A percentile compares a stretch with the other conserved stretches of the same genome.
Conservation (phyloP, 2,797 vertebrate genomes). For the Smutsia temminckii region DNA sequence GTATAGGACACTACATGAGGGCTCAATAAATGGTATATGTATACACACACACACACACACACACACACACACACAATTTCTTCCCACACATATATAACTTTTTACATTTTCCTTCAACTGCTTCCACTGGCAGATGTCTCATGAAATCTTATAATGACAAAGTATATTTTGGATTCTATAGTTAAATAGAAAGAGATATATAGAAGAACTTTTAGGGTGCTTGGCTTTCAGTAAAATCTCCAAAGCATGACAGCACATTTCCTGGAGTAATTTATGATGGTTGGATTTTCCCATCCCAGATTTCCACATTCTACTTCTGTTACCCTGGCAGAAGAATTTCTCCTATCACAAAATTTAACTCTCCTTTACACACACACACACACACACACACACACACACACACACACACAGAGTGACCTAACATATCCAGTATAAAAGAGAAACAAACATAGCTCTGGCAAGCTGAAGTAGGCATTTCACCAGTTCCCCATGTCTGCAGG, state of each 20-base stretch:
- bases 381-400: not conserved
- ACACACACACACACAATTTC: not conserved
- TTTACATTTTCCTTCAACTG: not conserved
- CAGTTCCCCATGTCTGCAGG: not conserved
- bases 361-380: not conserved
- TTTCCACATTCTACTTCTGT: not conserved
- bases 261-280: not conserved
- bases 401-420: not conserved
- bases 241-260: not conserved
- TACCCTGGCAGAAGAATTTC: not conserved
- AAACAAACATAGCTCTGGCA: not conserved
- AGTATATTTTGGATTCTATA: not conserved
- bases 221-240: not conserved
- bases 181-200: not conserved
- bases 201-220: not conserved
- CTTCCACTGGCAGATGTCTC: not conserved
- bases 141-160: not conserved
- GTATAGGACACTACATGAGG: not conserved
- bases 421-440: not conserved
- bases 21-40: not conserved
- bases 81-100: no score
- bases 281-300: not conserved
- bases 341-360: not conserved
- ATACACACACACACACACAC: not conserved
- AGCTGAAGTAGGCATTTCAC: not conserved